Base-by-base conservation (phyloP, 2,797 vertebrate species). In the Xiphorhynchus erythropygius region DNA sequence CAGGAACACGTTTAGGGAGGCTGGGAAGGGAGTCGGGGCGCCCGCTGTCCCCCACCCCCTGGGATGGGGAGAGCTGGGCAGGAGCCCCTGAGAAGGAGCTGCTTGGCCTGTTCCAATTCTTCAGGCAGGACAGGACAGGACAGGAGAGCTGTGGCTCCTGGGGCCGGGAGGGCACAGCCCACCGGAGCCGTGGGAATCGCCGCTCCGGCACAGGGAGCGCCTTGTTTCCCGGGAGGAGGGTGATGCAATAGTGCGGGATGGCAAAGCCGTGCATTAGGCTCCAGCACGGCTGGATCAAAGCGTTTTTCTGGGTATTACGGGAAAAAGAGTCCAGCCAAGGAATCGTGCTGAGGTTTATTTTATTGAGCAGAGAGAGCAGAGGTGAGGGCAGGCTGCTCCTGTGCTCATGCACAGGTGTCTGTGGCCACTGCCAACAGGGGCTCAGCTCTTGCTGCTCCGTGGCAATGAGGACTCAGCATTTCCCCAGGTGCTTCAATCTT, bases 401-500 rank as follows among this genome's bases (percentile, higher is more conserved):
- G 0, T n/a, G 73, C 15, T 69, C 1, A 0, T 5, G 18, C 22
- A 25, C 60, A 19, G 32, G 50, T 5, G 0, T 18, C 42, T 19
- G 69, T 1, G 1, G 73, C 42, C 0, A 1, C 4, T 6, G 78
- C 47, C 4, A 17, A 27, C 2, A 9, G 15, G 1, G 11, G 7
- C 24, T 41, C 47, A 32, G 60, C 63, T 65, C 46, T 32, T 33
- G 59, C 55, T 62, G 70, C 27, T 73, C 21, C 3, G 73, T 42
- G 17, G 3, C 14, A 24, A 52, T 9, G 52, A n/a, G 39, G 41
- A n/a, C 77, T 98, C 96, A 98, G 91, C 98, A 98, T 86, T 97
- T 96, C 62, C 98, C 98, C 52, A 77, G 30, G 68, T 97, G 97
- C 67, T 96, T 97, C 95, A 98, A 90, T 50, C 46, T 97, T 71